phyloP scores from a whole-genome alignment of 2,888 invertebrate species.

The Diarsia mendica region DNA sequence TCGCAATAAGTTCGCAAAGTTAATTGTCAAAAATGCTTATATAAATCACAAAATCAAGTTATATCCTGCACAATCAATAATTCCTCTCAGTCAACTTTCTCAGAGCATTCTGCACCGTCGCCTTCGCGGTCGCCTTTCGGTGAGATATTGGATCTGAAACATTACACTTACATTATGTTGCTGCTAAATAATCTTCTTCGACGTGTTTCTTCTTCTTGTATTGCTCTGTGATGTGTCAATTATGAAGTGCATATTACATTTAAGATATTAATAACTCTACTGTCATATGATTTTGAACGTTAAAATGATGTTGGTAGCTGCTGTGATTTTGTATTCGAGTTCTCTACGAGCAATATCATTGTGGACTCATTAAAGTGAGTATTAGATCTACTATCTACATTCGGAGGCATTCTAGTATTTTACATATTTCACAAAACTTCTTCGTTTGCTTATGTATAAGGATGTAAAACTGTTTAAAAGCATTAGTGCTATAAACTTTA shows the following conservation, averaged over 20 bases:
- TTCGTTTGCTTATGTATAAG: slow-evolving; percentile 74
- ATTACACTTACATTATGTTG: slow-evolving; percentile 65
- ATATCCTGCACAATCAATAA: slow-evolving; percentile 78
- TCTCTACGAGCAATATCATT: slow-evolving; percentile 55
- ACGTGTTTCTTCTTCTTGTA: slow-evolving; percentile 34
- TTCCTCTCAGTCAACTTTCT: slow-evolving; percentile 89
- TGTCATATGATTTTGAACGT: slow-evolving; percentile 61
- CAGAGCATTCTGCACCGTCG: slow-evolving; percentile 90
- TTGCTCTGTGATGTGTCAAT: slow-evolving; percentile 63
- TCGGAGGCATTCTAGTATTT: slow-evolving; percentile 64
- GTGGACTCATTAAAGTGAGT: slow-evolving; percentile 56
- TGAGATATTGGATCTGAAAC: slow-evolving; percentile 89
- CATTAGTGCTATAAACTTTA: slow-evolving; percentile 88
- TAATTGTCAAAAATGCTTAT: slow-evolving; percentile 82
- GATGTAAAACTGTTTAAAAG: slow-evolving; percentile 81
- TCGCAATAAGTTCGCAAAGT: slow-evolving; percentile 66
- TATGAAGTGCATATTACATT: slow-evolving; percentile 64
- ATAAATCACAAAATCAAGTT: slow-evolving; percentile 79
- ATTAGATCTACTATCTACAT: slow-evolving; percentile 69
- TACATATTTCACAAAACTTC: slow-evolving; percentile 71
- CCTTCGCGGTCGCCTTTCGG: slow-evolving; percentile 90
- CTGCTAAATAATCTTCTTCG: slow-evolving; percentile 9
- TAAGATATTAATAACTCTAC: slow-evolving; percentile 62
- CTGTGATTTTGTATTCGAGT: slow-evolving; percentile 54
- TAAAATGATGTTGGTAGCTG: slow-evolving; percentile 63